Evolutionary conservation across 2,797 vertebrate species (phyloP), one percentile per base, ranked within the genome.

Genomic region (Etheostoma perlongum): DNA sequence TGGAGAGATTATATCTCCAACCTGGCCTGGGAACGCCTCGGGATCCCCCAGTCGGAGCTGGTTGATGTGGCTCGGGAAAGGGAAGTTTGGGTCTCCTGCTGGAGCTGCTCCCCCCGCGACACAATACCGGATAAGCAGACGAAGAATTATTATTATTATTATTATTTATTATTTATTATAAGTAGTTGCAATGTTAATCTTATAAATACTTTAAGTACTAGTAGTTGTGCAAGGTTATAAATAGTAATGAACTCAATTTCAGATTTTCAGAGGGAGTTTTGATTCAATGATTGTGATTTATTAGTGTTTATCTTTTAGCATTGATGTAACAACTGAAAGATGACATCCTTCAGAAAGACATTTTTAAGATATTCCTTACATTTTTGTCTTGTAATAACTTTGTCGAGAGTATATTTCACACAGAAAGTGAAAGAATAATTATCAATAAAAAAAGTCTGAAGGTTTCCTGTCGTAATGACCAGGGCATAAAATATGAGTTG

Each of bases 351-450:
- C 5, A 16, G 14, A 25, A 8, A 40, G 48, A 52, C n/a, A 16
- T 44, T 42, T 15, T 7, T 4, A 23, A 42, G 5, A 8, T 15
- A 11, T 19, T 30, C 15, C 27, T 27, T 63, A 63, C 33, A n/a
- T 42, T 46, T 18, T 63, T n/a, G 19, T 33, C 19, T 51, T 51
- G 13, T 21, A 51, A 36, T 10, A n/a, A 51, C 11, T 48, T 63
- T 63, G 21, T 63, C 47, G 21, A 51, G 27, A 21, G 40, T 61
- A 42, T 61, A 46, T 46, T 61, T 51, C 62, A n/a, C 25, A 48
- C 61, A 4, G 15, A 66, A 66, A 42, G 52, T 23, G 21, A 23
- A 44, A 54, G 3, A 59, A 59, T 59, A 21, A 4, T 0, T 19
- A 9, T 19, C 4, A 59, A 4, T 14, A 21, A 42, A n/a, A n/a